Conservation (phyloP, 2,797 vertebrate species). For the Rhinichthys osculus region DNA sequence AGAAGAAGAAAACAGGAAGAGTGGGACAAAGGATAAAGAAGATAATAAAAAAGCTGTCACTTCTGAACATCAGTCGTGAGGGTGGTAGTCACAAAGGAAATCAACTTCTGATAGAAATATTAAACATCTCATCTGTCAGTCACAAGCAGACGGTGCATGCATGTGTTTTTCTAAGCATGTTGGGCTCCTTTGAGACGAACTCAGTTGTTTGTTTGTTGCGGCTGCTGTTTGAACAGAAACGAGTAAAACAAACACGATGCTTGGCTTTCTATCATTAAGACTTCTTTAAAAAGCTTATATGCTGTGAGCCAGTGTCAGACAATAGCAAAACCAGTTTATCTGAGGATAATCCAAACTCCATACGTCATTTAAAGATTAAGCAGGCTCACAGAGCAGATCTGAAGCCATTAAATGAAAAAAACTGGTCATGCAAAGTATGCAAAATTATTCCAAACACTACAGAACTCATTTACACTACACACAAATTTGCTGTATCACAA, state of each 20-base stretch:
- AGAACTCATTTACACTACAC: conserved; percentile 37
- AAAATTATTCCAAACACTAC: conserved; percentile 39
- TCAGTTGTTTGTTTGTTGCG: conserved; percentile 50
- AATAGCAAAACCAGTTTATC: conserved; percentile 40
- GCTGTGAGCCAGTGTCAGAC: conserved; percentile 19
- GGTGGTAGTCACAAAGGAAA: conserved; percentile 53
- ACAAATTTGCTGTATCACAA: conserved; percentile 36
- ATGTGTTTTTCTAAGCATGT: conserved; percentile 41
- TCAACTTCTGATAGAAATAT: conserved; percentile 65
- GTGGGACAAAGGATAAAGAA: conserved; percentile 51
- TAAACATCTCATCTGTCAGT: conserved; percentile 61
- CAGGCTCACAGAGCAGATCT: conserved; percentile 9
- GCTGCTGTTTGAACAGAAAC: conserved; percentile 39
- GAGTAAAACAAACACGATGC: conserved; percentile 30
- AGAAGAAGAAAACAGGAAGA: neutral
- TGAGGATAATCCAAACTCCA: conserved; percentile 42
- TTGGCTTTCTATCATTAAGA: conserved; percentile 34
- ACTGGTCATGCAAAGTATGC: conserved; percentile 25
- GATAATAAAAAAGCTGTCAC: conserved; percentile 51
- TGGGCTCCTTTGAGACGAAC: conserved; percentile 46
- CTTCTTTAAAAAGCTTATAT: conserved; percentile 31
- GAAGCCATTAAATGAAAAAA: conserved; percentile 37
- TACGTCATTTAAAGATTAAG: conserved; percentile 20
- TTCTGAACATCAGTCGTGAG: conserved; percentile 48
- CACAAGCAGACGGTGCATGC: conserved; percentile 37